Evolutionary conservation across 2,113 vertebrate genomes (phyloP).

Genomic region (Periophthalmus modestus): DNA sequence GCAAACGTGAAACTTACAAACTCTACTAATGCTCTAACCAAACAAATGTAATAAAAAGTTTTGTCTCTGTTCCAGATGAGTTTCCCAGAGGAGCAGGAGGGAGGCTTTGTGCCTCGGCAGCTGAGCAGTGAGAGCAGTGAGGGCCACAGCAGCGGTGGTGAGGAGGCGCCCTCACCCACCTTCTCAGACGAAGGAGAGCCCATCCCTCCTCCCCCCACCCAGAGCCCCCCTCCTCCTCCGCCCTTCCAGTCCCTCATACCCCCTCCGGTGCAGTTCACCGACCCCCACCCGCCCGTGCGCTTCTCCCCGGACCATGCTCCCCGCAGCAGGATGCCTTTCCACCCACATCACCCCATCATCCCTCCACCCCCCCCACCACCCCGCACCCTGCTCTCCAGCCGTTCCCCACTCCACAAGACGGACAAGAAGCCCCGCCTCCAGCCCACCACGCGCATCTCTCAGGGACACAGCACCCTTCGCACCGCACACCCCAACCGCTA

Average conservation of each 20-base stretch:
- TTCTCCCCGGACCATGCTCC: slow-evolving; percentile 72
- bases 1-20: neutral
- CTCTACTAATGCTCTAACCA: neutral
- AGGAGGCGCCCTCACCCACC: slow-evolving; percentile 89
- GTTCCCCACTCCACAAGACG: slow-evolving; percentile 59
- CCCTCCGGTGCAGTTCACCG: slow-evolving; percentile 83
- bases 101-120: slow-evolving; percentile 79
- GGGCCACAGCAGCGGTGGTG: slow-evolving; percentile 89
- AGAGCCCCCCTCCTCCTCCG: slow-evolving; percentile 83
- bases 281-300: slow-evolving; percentile 75
- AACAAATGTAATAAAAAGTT: neutral
- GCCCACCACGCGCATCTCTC: slow-evolving; percentile 19
- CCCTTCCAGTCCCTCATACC: slow-evolving; percentile 79
- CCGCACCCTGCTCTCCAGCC: slow-evolving; percentile 61
- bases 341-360: slow-evolving; percentile 80
- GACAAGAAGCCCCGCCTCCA: slow-evolving; percentile 47
- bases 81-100: slow-evolving; percentile 91
- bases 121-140: slow-evolving; percentile 91
- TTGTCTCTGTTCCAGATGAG: slow-evolving; percentile 84
- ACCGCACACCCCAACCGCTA: slow-evolving; percentile 59
- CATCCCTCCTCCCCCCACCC: slow-evolving; percentile 85
- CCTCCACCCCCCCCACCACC: slow-evolving; percentile 77
- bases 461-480: slow-evolving; percentile 43
- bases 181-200: slow-evolving; percentile 91
- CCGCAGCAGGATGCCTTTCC: slow-evolving; percentile 77